Evolutionary conservation across 2,888 invertebrate genomes (phyloP).

Genomic region (Neoitamus cyanurus): DNA sequence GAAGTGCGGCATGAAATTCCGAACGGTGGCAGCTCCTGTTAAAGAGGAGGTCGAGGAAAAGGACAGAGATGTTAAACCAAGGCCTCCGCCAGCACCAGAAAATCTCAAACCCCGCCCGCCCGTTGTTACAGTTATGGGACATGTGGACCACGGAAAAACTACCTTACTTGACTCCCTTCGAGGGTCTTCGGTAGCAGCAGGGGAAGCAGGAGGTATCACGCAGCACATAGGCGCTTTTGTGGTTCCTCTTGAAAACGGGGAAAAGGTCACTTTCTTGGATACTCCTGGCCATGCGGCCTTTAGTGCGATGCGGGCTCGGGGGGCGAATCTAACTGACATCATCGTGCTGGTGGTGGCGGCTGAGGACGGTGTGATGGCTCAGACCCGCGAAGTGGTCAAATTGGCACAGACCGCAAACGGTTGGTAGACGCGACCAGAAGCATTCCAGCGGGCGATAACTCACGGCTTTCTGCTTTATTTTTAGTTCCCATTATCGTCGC

Average conservation of each 20-base stretch:
- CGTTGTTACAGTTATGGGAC: constrained; percentile 98
- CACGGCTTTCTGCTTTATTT: constrained; percentile 59
- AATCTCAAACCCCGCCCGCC: constrained; percentile 83
- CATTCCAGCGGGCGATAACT: background rate
- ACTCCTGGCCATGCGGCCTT: constrained; percentile 99
- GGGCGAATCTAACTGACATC: constrained; percentile 94
- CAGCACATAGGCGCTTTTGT: constrained; percentile 99
- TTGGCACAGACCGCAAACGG: constrained; percentile 84
- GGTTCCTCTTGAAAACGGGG: constrained; percentile 76
- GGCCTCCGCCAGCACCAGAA: constrained; percentile 75
- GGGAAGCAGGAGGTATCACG: constrained; percentile 98
- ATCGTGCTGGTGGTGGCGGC: constrained; percentile 97
- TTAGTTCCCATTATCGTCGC: constrained; percentile 95
- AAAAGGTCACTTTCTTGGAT: constrained; percentile 92
- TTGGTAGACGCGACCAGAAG: constrained; percentile 57
- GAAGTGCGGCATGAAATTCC: constrained; percentile 74
- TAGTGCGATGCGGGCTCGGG: constrained; percentile 90
- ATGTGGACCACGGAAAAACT: constrained; percentile 99
- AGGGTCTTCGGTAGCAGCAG: constrained; percentile 85
- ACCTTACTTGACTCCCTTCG: constrained; percentile 91
- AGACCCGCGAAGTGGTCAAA: constrained; percentile 90
- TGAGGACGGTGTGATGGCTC: constrained; percentile 99
- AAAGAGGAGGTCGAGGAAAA: constrained; percentile 55
- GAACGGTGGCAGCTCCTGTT: constrained; percentile 68
- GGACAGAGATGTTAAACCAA: constrained; percentile 70